Conservation (phyloP, 2,888 invertebrate species). For the Sphaerophoria taeniata region DNA sequence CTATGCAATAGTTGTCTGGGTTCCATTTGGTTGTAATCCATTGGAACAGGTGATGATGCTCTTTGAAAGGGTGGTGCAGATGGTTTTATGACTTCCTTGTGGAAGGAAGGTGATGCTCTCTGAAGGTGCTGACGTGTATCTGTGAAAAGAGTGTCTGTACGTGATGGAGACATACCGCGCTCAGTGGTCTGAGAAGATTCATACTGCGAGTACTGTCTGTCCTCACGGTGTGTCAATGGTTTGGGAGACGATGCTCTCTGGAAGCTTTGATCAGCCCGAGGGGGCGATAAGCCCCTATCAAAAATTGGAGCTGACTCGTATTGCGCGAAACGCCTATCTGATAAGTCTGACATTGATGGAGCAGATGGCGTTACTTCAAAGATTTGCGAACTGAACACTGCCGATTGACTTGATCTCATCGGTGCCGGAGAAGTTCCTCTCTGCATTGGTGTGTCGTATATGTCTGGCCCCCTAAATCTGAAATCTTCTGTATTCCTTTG, state of each 20-base stretch:
- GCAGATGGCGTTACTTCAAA: slow-evolving; percentile 12
- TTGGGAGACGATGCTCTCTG: slow-evolving; percentile 5
- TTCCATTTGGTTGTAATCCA: slow-evolving; percentile 21
- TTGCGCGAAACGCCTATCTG: not conserved
- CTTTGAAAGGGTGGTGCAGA: slow-evolving; percentile 2
- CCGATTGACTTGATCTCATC: not conserved
- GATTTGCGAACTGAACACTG: slow-evolving; percentile 1
- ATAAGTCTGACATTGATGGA: not conserved
- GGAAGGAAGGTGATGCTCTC: slow-evolving; percentile 18
- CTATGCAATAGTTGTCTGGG: slow-evolving; percentile 33
- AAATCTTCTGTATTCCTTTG: slow-evolving; percentile 2
- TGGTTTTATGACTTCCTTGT: slow-evolving; percentile 1
- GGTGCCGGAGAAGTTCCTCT: slow-evolving; percentile 28
- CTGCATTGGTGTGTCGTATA: slow-evolving; percentile 28
- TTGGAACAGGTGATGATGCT: slow-evolving; percentile 31
- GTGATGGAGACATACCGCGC: slow-evolving; percentile 20
- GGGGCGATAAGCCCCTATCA: slow-evolving; percentile 21
- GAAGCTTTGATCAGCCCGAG: not conserved
- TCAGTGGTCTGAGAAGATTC: slow-evolving; percentile 7
- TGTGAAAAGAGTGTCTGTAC: not conserved
- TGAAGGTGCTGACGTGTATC: slow-evolving; percentile 36
- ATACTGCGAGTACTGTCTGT: slow-evolving; percentile 10
- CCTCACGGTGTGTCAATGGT: not conserved
- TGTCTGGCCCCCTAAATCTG: slow-evolving; percentile 19
- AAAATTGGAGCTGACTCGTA: not conserved